Evolutionary conservation across 2,888 invertebrate genomes (phyloP).

Genomic region (Drosophila heteroneura): DNA sequence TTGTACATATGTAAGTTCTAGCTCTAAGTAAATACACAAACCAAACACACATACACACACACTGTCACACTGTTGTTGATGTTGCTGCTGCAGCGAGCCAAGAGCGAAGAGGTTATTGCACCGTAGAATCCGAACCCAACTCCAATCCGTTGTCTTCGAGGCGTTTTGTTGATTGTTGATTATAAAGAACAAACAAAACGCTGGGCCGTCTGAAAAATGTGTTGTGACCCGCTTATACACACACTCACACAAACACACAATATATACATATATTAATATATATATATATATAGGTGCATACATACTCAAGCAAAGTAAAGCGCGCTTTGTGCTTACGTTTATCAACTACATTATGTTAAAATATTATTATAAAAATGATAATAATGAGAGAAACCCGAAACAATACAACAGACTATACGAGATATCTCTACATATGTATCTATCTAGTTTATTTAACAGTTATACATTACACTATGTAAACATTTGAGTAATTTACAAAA

Average conservation of each 20-base stretch:
- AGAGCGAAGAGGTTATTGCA: slow-evolving; percentile 41
- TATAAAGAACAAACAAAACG: slow-evolving; percentile 36
- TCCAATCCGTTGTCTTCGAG: slow-evolving; percentile 24
- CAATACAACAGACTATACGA: slow-evolving; percentile 44
- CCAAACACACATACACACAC: slow-evolving; percentile 35
- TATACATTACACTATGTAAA: slow-evolving; percentile 53
- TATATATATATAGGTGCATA: slow-evolving; percentile 16
- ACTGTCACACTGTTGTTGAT: slow-evolving; percentile 35
- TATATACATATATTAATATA: slow-evolving; percentile 1
- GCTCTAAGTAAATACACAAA: slow-evolving; percentile 39
- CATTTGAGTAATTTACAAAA: slow-evolving; percentile 53
- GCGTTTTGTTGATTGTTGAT: slow-evolving; percentile 23
- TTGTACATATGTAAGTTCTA: slow-evolving; percentile 68
- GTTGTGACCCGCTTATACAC: slow-evolving; percentile 13
- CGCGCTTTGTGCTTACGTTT: slow-evolving; percentile 33
- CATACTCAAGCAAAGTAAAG: slow-evolving; percentile 63
- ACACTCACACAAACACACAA: slow-evolving; percentile 24
- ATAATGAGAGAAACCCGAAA: slow-evolving; percentile 14
- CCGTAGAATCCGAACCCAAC: slow-evolving; percentile 36
- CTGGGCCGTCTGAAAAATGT: slow-evolving; percentile 10
- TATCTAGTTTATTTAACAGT: slow-evolving; percentile 51
- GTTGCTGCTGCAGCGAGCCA: slow-evolving; percentile 26
- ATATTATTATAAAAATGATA: slow-evolving; percentile 19
- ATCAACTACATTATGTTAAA: slow-evolving; percentile 38
- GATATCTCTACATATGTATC: slow-evolving; percentile 21